Evolutionary conservation across 1,140 invertebrate species (phyloP).

Genomic region (Sycobia sp.): DNA sequence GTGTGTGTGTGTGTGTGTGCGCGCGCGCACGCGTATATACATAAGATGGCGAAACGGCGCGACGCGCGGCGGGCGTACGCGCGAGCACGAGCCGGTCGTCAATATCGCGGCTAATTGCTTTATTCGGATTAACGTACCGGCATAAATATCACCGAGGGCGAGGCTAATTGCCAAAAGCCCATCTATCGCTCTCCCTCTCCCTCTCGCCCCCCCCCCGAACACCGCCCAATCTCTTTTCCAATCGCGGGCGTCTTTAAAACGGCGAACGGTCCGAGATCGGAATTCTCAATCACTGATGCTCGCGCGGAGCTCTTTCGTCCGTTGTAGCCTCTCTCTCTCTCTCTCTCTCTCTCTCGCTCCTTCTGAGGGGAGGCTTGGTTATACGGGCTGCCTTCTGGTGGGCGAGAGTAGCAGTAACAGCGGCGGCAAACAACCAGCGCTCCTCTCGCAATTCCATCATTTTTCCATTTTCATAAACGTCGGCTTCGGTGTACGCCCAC

Average conservation of each 20-base stretch:
- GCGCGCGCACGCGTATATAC: too few species aligned
- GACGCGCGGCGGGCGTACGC: background rate
- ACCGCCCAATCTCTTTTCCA: background rate
- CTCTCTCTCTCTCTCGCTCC: too few species aligned
- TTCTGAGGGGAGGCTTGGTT: background rate
- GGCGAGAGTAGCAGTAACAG: too few species aligned
- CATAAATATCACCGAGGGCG: conserved; percentile 40
- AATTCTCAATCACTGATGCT: conserved; percentile 10
- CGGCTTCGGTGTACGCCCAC: background rate
- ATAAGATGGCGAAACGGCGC: too few species aligned
- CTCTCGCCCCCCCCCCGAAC: background rate
- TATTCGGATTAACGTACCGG: conserved; percentile 43
- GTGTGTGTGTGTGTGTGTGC: too few species aligned
- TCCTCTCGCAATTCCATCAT: background rate
- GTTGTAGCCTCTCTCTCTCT: background rate
- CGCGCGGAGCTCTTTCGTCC: background rate
- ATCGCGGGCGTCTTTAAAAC: background rate
- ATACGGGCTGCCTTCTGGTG: background rate
- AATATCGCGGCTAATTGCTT: conserved; percentile 46
- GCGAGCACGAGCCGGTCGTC: conserved; percentile 23
- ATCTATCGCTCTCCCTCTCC: background rate
- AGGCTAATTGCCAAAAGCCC: conserved; percentile 40
- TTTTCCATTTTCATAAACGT: conserved; percentile 18
- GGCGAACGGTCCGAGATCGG: background rate
- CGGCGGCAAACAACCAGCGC: too few species aligned